phyloP scores from a whole-genome alignment of 2,113 vertebrate genomes.

The Gnathonemus echidnorhynchus region DNA sequence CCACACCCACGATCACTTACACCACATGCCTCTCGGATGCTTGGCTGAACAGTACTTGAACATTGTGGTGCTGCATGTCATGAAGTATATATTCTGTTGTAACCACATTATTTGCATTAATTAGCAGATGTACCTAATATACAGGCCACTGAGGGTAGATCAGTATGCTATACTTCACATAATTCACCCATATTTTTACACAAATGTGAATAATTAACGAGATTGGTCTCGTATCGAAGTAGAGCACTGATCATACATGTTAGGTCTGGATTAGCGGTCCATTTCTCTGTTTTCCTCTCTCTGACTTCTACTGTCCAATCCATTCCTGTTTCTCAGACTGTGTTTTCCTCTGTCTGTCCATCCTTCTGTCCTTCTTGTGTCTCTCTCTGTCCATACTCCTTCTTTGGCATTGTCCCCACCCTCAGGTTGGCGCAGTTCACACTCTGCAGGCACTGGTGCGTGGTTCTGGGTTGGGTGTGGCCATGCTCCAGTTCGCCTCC shows the following conservation, averaged over 20 bases:
- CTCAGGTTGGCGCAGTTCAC: slow-evolving; percentile 77
- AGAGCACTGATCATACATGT: neutral
- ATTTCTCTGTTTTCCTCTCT: neutral
- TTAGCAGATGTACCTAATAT: neutral
- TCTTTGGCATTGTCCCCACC: neutral
- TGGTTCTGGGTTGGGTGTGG: slow-evolving; percentile 55
- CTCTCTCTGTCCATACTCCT: neutral
- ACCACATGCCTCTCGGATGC: neutral
- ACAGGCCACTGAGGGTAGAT: neutral
- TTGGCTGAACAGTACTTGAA: neutral
- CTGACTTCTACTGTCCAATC: neutral
- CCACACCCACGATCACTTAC: neutral
- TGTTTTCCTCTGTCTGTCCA: neutral
- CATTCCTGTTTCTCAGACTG: neutral
- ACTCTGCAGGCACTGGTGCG: slow-evolving; percentile 75
- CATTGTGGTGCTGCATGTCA: neutral
- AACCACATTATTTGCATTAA: neutral
- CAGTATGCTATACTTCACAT: neutral
- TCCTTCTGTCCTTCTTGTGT: neutral
- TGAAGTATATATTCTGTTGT: neutral
- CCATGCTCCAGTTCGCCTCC: slow-evolving; percentile 59
- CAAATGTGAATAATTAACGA: neutral
- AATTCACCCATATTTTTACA: neutral
- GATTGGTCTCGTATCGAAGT: neutral
- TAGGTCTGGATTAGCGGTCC: neutral